Percentiles rank a stretch among this genome's conserved stretches.
Conservation (phyloP, 1,140 invertebrate species). For the Neodiprion pinetum region DNA sequence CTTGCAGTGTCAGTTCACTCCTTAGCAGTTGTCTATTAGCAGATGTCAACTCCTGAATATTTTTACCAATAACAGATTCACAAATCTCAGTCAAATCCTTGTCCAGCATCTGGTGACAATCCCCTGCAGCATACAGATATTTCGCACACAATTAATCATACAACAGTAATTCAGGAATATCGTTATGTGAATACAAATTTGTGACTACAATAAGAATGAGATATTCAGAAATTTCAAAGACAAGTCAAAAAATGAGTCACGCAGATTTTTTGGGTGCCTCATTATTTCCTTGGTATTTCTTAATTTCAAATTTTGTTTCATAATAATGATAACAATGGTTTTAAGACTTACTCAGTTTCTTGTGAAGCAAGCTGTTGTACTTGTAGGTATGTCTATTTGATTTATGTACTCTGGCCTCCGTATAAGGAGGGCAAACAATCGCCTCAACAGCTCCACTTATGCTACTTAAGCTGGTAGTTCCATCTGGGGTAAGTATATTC, state of each 20-base stretch:
- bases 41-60: constrained; percentile 49
- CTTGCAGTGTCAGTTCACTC: constrained; percentile 56
- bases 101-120: constrained; percentile 56
- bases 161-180: no score
- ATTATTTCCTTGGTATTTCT: no score
- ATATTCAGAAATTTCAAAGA: no score
- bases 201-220: no score
- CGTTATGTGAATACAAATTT: no score
- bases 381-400: constrained; percentile 52
- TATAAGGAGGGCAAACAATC: constrained; percentile 51
- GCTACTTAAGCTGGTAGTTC: constrained; percentile 46
- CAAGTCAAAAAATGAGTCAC: neutral
- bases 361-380: constrained; percentile 59
- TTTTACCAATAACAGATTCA: constrained; percentile 44
- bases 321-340: neutral
- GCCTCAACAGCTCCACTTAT: constrained; percentile 53
- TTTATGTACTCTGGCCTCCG: constrained; percentile 45
- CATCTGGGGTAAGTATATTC: constrained; percentile 35
- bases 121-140: constrained; percentile 36
- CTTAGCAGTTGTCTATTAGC: constrained; percentile 56
- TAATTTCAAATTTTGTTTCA: no score
- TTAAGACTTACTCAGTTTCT: constrained; percentile 54
- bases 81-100: constrained; percentile 49
- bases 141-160: constrained; percentile 35
- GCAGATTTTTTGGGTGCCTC: neutral